These are phyloP conservation scores for Alcedo quadribrachys DNA, from an alignment of 2,797 vertebrate species.

Conservation along the genomic window DNA sequence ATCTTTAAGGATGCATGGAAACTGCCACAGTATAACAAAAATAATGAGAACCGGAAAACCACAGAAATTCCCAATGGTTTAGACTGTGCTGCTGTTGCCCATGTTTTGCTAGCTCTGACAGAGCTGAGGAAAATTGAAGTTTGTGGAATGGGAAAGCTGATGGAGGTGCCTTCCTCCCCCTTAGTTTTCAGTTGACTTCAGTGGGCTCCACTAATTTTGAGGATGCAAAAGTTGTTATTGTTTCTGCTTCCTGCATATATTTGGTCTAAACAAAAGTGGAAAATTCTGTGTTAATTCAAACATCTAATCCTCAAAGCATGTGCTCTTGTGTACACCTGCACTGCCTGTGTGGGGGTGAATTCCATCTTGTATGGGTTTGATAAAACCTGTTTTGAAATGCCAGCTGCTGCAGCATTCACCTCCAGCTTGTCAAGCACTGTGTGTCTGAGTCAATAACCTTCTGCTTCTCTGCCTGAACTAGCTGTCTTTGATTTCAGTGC, in stretches of 20 bases:
- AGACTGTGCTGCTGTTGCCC: background rate
- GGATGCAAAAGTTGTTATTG: fast-evolving
- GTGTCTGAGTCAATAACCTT: background rate
- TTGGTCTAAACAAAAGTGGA: background rate
- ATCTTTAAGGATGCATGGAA: background rate
- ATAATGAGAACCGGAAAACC: background rate
- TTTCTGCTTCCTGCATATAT: background rate
- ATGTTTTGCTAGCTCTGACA: background rate
- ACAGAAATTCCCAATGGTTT: background rate
- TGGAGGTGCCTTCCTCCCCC: background rate
- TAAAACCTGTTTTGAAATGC: background rate
- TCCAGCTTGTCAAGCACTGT: background rate
- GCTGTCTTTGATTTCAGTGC: background rate
- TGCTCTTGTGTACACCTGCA: background rate
- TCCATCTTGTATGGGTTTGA: background rate
- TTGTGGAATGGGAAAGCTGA: background rate
- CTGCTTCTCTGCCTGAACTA: background rate
- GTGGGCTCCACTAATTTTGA: background rate
- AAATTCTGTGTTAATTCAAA: background rate
- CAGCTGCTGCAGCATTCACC: background rate
- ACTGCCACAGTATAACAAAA: background rate
- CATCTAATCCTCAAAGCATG: background rate
- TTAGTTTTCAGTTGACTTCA: background rate
- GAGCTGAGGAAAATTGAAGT: background rate
- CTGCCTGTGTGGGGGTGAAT: background rate